phyloP scores from a whole-genome alignment of 2,888 invertebrate genomes.

The Dolomedes plantarius region DNA sequence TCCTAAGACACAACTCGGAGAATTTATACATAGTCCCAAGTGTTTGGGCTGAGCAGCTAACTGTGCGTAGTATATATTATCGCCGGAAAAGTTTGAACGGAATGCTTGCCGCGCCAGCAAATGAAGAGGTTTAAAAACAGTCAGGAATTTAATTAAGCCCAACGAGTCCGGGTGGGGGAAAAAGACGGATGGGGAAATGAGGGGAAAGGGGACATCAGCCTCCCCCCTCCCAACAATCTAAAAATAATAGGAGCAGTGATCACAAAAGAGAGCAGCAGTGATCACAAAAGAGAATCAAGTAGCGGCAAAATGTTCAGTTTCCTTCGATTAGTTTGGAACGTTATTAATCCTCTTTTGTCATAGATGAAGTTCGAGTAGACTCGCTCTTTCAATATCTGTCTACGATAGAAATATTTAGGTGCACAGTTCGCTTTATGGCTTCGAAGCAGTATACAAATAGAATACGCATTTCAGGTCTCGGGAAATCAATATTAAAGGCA shows the following conservation, averaged over 20 bases:
- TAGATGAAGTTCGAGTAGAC: too few species aligned
- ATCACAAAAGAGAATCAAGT: constrained; percentile 16
- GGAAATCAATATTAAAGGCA: too few species aligned
- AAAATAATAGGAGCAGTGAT: constrained; percentile 27
- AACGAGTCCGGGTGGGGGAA: constrained; percentile 25
- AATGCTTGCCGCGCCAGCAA: constrained; percentile 23
- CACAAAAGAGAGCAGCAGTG: constrained; percentile 6
- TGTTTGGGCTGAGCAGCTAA: constrained; percentile 12
- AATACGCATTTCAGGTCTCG: too few species aligned
- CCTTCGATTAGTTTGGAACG: constrained; percentile 27
- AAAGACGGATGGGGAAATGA: constrained; percentile 19
- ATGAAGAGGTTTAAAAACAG: constrained; percentile 67
- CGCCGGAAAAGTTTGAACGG: constrained; percentile 2
- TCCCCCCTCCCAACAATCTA: constrained; percentile 8
- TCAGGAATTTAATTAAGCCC: constrained; percentile 61
- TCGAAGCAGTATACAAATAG: too few species aligned
- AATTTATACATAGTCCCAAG: constrained; percentile 18
- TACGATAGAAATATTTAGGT: too few species aligned
- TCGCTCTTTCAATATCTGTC: too few species aligned
- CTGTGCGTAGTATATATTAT: constrained; percentile 28
- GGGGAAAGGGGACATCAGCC: not conserved
- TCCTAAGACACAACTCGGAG: not conserved
- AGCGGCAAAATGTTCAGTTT: constrained; percentile 1
- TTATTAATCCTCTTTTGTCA: constrained; percentile 34
- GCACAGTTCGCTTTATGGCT: too few species aligned